Conservation (phyloP, 1,140 invertebrate species). For the Saccostrea cuccullata region DNA sequence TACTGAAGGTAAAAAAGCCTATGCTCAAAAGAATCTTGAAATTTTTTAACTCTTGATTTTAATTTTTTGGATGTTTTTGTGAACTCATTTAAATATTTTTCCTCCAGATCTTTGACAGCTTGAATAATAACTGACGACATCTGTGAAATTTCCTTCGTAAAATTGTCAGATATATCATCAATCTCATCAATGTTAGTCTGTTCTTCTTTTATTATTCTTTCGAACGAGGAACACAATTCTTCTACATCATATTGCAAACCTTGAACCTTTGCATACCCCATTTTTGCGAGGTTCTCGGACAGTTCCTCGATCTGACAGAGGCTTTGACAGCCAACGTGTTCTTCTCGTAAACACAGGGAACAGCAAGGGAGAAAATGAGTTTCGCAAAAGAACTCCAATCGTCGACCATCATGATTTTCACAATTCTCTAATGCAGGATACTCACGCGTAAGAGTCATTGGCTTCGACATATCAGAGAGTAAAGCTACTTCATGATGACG, state of each 20-base stretch:
- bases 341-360: background rate
- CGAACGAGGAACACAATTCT: background rate
- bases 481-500: background rate
- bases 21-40: background rate
- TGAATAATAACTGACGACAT: background rate
- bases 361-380: background rate
- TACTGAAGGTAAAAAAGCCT: background rate
- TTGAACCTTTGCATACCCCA: background rate
- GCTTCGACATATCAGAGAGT: background rate
- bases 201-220: background rate
- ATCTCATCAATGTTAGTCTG: background rate
- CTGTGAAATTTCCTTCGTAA: background rate
- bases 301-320: background rate
- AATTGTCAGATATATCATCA: background rate
- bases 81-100: background rate
- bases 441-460: background rate
- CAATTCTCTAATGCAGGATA: background rate
- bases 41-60: background rate
- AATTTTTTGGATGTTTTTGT: background rate
- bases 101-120: background rate
- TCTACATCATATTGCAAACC: background rate
- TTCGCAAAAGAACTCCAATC: background rate
- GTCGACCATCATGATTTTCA: background rate
- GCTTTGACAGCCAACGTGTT: background rate
- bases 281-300: background rate